These are phyloP conservation scores for Proterorhinus semilunaris DNA, from an alignment of 2,113 vertebrate species.

Conservation along the genomic window DNA sequence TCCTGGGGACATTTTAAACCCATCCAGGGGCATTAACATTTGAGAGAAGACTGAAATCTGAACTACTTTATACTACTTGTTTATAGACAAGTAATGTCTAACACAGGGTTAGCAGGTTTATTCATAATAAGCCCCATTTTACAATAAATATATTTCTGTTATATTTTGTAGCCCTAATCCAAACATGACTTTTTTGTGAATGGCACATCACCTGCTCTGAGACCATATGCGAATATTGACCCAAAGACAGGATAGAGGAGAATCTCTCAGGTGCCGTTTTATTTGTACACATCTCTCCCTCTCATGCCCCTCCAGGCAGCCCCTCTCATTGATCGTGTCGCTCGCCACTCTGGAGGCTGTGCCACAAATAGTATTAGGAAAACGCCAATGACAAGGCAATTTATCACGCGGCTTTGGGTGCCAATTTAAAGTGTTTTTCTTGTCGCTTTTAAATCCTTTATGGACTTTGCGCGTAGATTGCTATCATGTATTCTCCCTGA, in stretches of 20 bases:
- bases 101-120: too few relatives aligned
- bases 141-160: background rate
- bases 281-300: conserved; percentile 20
- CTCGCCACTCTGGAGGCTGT: conserved; percentile 17
- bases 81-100: too few relatives aligned
- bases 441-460: conserved; percentile 5
- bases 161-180: background rate
- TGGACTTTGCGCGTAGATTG: conserved; percentile 19
- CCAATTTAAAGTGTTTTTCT: conserved; percentile 30
- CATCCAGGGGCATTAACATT: too few relatives aligned
- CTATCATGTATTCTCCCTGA: conserved; percentile 44
- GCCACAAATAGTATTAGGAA: conserved; percentile 7
- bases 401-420: background rate
- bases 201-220: conserved; percentile 21
- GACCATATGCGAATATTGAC: conserved; percentile 41
- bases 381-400: background rate
- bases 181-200: background rate
- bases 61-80: too few relatives aligned
- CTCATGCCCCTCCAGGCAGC: conserved; percentile 9
- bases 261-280: conserved; percentile 4
- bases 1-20: too few relatives aligned
- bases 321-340: conserved; percentile 31
- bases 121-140: too few relatives aligned
- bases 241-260: conserved; percentile 1
- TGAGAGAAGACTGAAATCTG: too few relatives aligned